These are phyloP conservation scores for Zingel zingel DNA, from an alignment of 2,113 vertebrate genomes.

Conservation along the genomic window DNA sequence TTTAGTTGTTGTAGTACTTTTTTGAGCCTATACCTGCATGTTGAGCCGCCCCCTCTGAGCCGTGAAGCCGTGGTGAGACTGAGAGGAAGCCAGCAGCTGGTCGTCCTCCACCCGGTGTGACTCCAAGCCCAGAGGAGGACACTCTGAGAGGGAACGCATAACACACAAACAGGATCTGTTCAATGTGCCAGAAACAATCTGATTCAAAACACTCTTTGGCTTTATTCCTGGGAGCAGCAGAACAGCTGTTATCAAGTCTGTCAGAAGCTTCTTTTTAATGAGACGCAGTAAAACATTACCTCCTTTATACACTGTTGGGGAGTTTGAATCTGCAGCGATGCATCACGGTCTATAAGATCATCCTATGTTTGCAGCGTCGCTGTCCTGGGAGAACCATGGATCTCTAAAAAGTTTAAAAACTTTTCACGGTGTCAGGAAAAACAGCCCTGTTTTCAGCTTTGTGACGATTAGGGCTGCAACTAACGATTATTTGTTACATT, in stretches of 20 bases:
- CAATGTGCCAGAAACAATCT: background rate
- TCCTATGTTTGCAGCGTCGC: too few species aligned
- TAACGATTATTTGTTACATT: too few species aligned
- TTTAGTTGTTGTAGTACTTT: background rate
- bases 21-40: conserved; percentile 87
- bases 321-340: too few species aligned
- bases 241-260: background rate
- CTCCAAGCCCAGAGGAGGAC: conserved; percentile 95
- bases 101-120: conserved; percentile 93
- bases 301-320: too few species aligned
- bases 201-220: conserved; percentile 1
- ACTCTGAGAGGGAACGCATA: conserved; percentile 82
- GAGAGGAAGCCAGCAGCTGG: conserved; percentile 93
- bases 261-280: background rate
- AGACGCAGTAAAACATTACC: background rate
- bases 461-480: too few species aligned
- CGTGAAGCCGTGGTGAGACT: conserved; percentile 88
- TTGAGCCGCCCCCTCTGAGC: conserved; percentile 93
- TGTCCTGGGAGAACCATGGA: too few species aligned
- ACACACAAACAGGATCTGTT: conserved; percentile 5
- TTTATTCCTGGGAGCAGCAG: background rate
- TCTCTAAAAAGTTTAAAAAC: too few species aligned
- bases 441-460: too few species aligned
- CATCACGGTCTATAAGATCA: too few species aligned
- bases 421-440: too few species aligned